Percentiles rank a stretch among this genome's conserved stretches.
Evolutionary conservation across 1,140 invertebrate genomes (phyloP).

Genomic region (Heliconius hermathena): DNA sequence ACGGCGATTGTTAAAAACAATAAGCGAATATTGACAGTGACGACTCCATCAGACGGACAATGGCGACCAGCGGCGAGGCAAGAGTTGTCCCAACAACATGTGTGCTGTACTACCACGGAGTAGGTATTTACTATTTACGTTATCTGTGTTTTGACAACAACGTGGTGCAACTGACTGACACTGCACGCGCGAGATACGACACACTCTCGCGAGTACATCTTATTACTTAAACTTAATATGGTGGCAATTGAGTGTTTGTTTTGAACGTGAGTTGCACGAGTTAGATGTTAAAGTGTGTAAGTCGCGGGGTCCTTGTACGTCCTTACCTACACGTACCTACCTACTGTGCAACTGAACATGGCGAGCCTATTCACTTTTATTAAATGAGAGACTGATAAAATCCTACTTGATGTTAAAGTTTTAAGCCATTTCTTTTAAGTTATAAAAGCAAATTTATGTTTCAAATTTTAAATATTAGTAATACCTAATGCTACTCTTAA

Average conservation of each 20-base stretch:
- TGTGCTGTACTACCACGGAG: neutral
- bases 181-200: neutral
- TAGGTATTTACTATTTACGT: neutral
- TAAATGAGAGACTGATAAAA: neutral
- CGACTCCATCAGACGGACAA: neutral
- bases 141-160: neutral
- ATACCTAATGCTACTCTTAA: too few relatives aligned
- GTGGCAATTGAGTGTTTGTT: neutral
- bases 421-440: too few relatives aligned
- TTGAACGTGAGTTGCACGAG: neutral
- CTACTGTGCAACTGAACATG: neutral
- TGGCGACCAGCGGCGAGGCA: neutral
- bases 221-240: too few relatives aligned
- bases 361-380: neutral
- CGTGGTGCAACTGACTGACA: neutral
- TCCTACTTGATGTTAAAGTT: neutral
- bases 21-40: constrained; percentile 15
- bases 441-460: too few relatives aligned
- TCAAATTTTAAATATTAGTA: too few relatives aligned
- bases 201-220: neutral
- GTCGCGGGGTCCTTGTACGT: constrained; percentile 18
- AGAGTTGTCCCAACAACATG: constrained; percentile 19
- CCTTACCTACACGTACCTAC: constrained; percentile 1
- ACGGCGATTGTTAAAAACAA: constrained; percentile 25
- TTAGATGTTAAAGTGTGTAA: neutral